Evolutionary conservation across 2,797 vertebrate genomes (phyloP).

Genomic region (Margarornis squamiger): DNA sequence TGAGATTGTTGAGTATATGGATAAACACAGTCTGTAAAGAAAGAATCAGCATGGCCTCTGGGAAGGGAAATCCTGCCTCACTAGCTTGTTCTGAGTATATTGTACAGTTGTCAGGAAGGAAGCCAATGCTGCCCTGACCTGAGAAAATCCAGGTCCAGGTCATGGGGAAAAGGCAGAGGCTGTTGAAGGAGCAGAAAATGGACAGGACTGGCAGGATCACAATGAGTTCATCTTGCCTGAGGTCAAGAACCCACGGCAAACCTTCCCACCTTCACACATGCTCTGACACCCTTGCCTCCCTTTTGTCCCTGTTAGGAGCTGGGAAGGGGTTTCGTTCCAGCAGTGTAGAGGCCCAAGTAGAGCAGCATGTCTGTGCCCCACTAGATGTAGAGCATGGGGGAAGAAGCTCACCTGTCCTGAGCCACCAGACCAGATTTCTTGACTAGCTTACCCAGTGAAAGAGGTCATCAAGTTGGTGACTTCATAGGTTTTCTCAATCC

Average conservation of each 20-base stretch:
- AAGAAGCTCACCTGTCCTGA: background rate
- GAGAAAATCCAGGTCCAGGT: background rate
- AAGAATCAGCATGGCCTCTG: background rate
- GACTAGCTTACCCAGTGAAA: background rate
- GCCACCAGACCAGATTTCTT: background rate
- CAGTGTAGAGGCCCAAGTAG: background rate
- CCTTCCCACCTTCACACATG: background rate
- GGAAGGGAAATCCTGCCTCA: background rate
- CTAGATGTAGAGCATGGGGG: background rate
- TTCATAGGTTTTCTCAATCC: background rate
- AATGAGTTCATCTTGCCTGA: background rate
- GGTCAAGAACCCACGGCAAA: background rate
- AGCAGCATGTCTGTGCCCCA: background rate
- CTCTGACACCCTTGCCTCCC: background rate
- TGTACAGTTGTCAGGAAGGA: background rate
- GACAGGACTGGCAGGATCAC: background rate
- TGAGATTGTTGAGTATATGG: background rate
- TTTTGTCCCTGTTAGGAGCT: background rate
- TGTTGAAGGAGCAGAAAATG: background rate
- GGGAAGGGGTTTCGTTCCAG: background rate
- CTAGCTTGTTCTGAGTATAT: background rate
- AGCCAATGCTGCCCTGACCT: background rate
- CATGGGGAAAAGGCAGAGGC: background rate
- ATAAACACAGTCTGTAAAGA: background rate
- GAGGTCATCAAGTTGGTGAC: background rate